These are phyloP conservation scores for Calyptommatus sinebrachiatus DNA, from an alignment of 2,113 vertebrate species.

Conservation along the genomic window DNA sequence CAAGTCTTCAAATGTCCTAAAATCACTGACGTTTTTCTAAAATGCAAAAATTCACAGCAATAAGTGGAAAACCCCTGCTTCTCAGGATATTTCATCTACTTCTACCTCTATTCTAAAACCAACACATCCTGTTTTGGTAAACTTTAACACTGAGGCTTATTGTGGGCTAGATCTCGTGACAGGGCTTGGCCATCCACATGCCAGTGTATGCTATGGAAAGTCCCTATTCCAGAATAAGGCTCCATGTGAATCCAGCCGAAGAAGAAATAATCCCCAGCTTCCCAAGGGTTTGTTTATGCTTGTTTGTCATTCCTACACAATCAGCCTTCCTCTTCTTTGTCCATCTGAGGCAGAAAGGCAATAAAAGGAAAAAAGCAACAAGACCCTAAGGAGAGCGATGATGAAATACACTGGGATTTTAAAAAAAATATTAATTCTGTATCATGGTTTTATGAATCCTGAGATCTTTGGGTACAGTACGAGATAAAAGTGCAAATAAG, in stretches of 20 bases:
- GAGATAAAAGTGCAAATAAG: no score
- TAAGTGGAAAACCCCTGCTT: no score
- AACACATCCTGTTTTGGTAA: background rate
- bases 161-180: no score
- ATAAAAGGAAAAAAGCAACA: background rate
- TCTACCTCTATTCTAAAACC: background rate
- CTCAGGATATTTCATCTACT: background rate
- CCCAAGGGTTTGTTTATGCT: no score
- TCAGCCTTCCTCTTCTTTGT: background rate
- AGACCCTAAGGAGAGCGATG: background rate
- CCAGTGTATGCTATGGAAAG: no score
- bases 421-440: background rate
- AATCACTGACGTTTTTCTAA: fast-evolving
- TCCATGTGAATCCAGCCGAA: no score
- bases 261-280: no score
- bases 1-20: background rate
- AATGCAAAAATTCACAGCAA: background rate
- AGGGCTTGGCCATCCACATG: no score
- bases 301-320: background rate
- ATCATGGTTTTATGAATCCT: no score
- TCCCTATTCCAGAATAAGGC: no score
- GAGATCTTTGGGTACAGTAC: no score
- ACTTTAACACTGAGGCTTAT: background rate
- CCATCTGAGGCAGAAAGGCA: background rate
- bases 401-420: background rate